Evolutionary conservation across 2,888 invertebrate species (phyloP), one percentile per base, ranked within the genome.

Genomic region (Limnephilus rhombicus): DNA sequence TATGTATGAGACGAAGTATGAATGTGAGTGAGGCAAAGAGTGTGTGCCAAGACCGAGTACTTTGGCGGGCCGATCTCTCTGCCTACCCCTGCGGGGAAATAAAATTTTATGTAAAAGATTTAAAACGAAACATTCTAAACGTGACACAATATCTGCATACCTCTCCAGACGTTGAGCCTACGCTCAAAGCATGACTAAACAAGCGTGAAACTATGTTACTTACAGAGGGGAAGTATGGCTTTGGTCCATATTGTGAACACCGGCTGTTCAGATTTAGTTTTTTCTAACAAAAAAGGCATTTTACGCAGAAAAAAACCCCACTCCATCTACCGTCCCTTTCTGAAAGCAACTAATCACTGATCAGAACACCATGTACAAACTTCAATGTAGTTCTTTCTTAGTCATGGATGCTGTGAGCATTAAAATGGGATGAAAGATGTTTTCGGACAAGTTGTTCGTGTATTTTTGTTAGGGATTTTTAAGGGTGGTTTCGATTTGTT

Each of bases 251-350:
- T 85, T 34, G 49, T 49, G 88, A 88, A 53, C 91, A 92, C 89
- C 89, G 91, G 89, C 91, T 89, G 91, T 92, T 90, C 89, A 68
- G 89, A 92, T 92, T 85, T 68, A n/a, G 81, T 89, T 89, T 92
- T 92, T 92, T 89, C 85, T n/a, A 15, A 45, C 80, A 49, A 92
- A 92, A 92, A 91, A 88, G 88, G 82, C 88, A 81, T 91, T 91
- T 88, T 81, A 91, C 87, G 41, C 91, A 91, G n/a, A 88, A 88
- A 82, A 91, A 91, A 91, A 87, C 18, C 34, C 15, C 9, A 88
- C 83, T 53, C 53, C 53, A 82, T 41, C 37, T 90, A 34, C 31
- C 85, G 12, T 90, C 83, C 37, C 83, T 68, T 49, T 89, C 80
- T 68, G 37, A 80, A 18, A 68, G 15, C 12, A 83, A 41, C 49